Evolutionary conservation across 1,140 invertebrate species (phyloP).

Genomic region (Apolygus lucorum): DNA sequence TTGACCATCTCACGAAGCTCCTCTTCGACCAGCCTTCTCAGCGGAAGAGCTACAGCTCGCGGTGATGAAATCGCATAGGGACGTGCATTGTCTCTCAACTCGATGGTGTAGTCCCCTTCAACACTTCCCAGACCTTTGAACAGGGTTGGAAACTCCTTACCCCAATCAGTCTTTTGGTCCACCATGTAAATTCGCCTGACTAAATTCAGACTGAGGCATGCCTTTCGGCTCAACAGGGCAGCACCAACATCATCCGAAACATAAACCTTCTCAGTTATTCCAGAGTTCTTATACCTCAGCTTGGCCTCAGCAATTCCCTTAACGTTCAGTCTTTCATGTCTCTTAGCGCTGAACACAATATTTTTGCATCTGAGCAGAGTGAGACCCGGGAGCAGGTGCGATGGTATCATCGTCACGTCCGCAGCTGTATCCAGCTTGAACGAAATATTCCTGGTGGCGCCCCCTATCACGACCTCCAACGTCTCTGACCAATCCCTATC

Average conservation of each 20-base stretch:
- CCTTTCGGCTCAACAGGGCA: neutral
- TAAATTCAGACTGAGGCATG: neutral
- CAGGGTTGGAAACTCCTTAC: neutral
- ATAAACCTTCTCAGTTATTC: neutral
- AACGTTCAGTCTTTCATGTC: neutral
- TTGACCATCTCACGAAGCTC: slow-evolving; percentile 34
- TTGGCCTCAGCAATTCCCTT: neutral
- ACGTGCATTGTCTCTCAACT: neutral
- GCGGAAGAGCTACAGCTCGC: neutral
- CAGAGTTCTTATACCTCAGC: neutral
- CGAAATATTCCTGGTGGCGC: too few species aligned
- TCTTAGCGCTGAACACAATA: neutral
- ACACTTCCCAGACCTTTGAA: neutral
- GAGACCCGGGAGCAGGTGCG: neutral
- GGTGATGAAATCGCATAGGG: slow-evolving; percentile 2
- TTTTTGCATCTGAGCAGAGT: neutral
- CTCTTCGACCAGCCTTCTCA: slow-evolving; percentile 18
- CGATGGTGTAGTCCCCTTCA: neutral
- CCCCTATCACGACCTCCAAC: too few species aligned
- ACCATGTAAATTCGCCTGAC: neutral
- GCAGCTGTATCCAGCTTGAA: neutral
- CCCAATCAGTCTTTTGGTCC: neutral
- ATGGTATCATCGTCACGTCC: neutral
- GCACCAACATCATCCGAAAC: neutral
- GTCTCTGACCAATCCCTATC: too few species aligned